Evolutionary conservation across 2,113 vertebrate genomes (phyloP).

Genomic region (Elgaria multicarinata): DNA sequence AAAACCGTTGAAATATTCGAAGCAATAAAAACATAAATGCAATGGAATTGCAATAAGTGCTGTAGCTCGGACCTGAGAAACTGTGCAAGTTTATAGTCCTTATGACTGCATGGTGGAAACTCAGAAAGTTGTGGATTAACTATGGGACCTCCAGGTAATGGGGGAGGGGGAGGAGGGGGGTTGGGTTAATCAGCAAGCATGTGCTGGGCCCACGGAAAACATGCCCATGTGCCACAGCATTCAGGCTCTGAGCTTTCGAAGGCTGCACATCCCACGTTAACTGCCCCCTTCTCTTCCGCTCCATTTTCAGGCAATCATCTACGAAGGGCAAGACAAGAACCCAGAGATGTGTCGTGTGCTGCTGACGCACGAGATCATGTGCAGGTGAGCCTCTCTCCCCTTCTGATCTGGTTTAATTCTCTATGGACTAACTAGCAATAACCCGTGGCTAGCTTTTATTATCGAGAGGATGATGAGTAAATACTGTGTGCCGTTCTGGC

Average conservation of each 20-base stretch:
- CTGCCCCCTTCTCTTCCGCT: not conserved
- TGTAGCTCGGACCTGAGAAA: too few species aligned
- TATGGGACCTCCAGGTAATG: too few species aligned
- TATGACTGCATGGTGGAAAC: not conserved
- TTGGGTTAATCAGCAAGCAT: too few species aligned
- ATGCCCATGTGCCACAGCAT: not conserved
- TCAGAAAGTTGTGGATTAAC: not conserved
- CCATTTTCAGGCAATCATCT: conserved; percentile 87
- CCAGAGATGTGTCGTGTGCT: conserved; percentile 97
- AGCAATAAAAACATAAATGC: too few species aligned
- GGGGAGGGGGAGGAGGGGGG: too few species aligned
- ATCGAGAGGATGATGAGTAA: not conserved
- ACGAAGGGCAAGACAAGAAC: conserved; percentile 97
- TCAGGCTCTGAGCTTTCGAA: not conserved
- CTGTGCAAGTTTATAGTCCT: not conserved
- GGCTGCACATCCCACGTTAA: not conserved
- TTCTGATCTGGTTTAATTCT: not conserved
- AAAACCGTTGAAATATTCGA: too few species aligned
- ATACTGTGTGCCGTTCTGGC: not conserved
- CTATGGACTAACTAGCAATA: too few species aligned
- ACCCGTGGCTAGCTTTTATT: not conserved
- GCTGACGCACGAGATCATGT: conserved; percentile 95
- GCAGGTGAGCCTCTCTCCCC: conserved; percentile 80
- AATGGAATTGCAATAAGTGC: too few species aligned
- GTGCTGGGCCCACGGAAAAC: not conserved